Evolutionary conservation across 2,797 vertebrate species (phyloP).

Genomic region (Glossophaga mutica): DNA sequence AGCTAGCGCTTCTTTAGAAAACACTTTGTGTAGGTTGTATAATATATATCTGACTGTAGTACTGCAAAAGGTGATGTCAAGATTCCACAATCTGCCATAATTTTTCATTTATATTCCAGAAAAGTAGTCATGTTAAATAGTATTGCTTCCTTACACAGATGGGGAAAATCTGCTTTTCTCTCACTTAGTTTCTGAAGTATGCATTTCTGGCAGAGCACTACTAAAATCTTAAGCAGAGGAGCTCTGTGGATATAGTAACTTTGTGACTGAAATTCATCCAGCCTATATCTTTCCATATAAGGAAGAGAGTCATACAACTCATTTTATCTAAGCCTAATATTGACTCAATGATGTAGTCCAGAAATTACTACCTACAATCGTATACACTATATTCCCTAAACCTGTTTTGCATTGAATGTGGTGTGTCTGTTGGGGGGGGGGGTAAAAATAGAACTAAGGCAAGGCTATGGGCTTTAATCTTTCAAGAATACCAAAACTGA

Average conservation of each 20-base stretch:
- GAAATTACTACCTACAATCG: neutral
- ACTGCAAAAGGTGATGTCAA: neutral
- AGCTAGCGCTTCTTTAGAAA: neutral
- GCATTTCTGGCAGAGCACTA: neutral
- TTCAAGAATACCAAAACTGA: neutral
- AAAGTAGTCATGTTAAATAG: neutral
- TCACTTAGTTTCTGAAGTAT: neutral
- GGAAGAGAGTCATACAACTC: neutral
- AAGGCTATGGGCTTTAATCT: neutral
- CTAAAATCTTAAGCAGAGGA: neutral
- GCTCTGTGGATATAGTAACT: neutral
- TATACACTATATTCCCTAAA: neutral
- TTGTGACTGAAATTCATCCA: neutral
- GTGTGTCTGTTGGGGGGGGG: rapidly evolving
- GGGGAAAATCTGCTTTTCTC: neutral
- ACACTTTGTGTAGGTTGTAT: rapidly evolving
- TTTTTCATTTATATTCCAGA: neutral
- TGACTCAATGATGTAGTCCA: neutral
- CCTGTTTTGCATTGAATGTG: neutral
- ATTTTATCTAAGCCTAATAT: neutral
- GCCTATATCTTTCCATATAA: neutral
- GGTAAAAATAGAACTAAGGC: neutral
- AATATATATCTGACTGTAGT: neutral
- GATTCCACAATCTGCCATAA: neutral
- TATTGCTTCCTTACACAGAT: neutral